phyloP scores from a whole-genome alignment of 2,113 vertebrate genomes.

The Stigmatopora argus region DNA sequence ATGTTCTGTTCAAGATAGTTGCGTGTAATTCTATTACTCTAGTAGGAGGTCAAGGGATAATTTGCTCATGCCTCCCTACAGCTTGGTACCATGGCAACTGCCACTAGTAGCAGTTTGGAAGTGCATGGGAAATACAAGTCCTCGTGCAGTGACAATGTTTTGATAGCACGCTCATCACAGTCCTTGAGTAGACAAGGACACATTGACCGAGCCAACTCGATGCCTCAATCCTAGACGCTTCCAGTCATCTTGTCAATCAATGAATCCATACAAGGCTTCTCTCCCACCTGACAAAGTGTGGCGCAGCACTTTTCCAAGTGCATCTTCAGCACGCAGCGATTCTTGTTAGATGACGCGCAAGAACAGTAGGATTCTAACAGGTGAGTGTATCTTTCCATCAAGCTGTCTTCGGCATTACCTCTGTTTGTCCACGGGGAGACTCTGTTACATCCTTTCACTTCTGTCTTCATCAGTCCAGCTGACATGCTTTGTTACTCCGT shows the following conservation, averaged over 20 bases:
- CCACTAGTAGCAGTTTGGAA: not conserved
- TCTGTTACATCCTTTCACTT: constrained; percentile 35
- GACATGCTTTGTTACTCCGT: constrained; percentile 46
- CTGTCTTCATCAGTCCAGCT: constrained; percentile 57
- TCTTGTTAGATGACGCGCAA: no score
- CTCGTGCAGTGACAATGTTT: constrained; percentile 42
- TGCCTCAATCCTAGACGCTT: constrained; percentile 53
- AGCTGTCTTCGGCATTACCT: constrained; percentile 70
- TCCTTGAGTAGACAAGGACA: constrained; percentile 60
- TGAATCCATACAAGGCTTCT: constrained; percentile 58
- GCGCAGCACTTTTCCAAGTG: constrained; percentile 59
- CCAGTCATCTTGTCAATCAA: constrained; percentile 65
- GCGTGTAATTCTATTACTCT: not conserved
- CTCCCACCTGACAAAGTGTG: constrained; percentile 38
- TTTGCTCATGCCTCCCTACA: not conserved
- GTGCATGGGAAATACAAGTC: not conserved
- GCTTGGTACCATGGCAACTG: not conserved
- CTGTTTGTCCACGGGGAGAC: constrained; percentile 85
- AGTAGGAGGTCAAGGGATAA: not conserved
- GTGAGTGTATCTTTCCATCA: constrained; percentile 8
- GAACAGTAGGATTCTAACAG: not conserved
- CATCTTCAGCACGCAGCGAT: constrained; percentile 10
- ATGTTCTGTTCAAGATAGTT: not conserved
- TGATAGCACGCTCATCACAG: constrained; percentile 52
- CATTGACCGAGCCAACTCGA: constrained; percentile 53